Conservation (phyloP, 2,113 vertebrate genomes). For the Hippolais icterina region DNA sequence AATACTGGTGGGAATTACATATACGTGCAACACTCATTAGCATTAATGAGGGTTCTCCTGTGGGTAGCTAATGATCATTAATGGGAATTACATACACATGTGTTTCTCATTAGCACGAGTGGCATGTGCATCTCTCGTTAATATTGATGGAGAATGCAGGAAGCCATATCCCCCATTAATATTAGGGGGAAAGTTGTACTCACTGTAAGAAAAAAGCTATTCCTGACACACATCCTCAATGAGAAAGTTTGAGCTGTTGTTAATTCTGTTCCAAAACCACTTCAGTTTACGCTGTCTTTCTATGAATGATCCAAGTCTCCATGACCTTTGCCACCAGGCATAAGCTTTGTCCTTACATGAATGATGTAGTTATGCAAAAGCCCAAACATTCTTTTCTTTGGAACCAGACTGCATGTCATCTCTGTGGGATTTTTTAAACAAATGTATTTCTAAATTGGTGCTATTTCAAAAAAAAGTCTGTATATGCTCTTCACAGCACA, state of each 20-base stretch:
- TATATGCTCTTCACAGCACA: not conserved
- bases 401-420: not conserved
- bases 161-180: not conserved
- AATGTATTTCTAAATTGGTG: not conserved
- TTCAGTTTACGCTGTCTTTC: not conserved
- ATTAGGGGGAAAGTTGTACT: not conserved
- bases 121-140: not conserved
- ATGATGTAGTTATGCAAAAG: not conserved
- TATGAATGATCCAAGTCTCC: not conserved
- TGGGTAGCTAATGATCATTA: constrained; percentile 32
- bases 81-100: not conserved
- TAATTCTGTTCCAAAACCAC: not conserved
- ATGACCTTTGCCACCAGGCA: not conserved
- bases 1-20: not conserved
- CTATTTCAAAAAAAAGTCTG: not conserved
- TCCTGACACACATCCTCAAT: not conserved
- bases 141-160: not conserved
- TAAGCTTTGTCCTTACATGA: not conserved
- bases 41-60: constrained; percentile 23
- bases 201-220: not conserved
- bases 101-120: constrained; percentile 4
- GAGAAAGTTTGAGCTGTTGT: not conserved
- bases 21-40: not conserved
- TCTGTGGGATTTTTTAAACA: not conserved
- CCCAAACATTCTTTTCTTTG: not conserved